These are phyloP conservation scores for Fundulus diaphanus DNA, from an alignment of 2,797 vertebrate species.

Conservation along the genomic window DNA sequence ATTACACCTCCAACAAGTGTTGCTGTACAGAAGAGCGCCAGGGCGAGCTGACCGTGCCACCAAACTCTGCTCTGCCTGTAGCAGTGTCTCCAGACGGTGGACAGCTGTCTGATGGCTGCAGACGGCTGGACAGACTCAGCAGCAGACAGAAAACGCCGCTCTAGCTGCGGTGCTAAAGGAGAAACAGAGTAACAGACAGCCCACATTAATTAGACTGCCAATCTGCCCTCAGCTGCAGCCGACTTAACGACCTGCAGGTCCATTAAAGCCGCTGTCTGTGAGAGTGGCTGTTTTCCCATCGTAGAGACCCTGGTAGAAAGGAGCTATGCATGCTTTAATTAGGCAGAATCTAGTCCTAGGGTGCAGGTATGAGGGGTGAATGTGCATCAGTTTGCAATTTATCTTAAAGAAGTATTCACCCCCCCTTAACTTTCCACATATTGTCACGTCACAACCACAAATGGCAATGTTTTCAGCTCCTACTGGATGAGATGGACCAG, in stretches of 20 bases:
- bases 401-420: neutral
- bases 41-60: slow-evolving; percentile 42
- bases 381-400: neutral
- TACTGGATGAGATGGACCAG: too few species aligned
- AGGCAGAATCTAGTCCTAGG: neutral
- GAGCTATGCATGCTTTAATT: slow-evolving; percentile 37
- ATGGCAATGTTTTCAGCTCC: too few species aligned
- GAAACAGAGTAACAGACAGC: slow-evolving; percentile 57
- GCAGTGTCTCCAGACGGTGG: slow-evolving; percentile 39
- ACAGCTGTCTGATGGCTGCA: slow-evolving; percentile 45
- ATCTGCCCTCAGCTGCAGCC: slow-evolving; percentile 35
- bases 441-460: too few species aligned
- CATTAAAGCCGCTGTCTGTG: slow-evolving; percentile 52
- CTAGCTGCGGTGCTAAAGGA: slow-evolving; percentile 23
- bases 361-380: neutral
- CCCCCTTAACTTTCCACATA: neutral
- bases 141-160: slow-evolving; percentile 46
- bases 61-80: slow-evolving; percentile 25
- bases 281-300: slow-evolving; percentile 35
- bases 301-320: slow-evolving; percentile 9
- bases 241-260: slow-evolving; percentile 55
- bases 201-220: slow-evolving; percentile 61
- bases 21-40: slow-evolving; percentile 44
- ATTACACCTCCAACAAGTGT: slow-evolving; percentile 46
- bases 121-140: slow-evolving; percentile 35